These are phyloP conservation scores for Scopus umbretta DNA, from an alignment of 2,113 vertebrate species.

Conservation along the genomic window DNA sequence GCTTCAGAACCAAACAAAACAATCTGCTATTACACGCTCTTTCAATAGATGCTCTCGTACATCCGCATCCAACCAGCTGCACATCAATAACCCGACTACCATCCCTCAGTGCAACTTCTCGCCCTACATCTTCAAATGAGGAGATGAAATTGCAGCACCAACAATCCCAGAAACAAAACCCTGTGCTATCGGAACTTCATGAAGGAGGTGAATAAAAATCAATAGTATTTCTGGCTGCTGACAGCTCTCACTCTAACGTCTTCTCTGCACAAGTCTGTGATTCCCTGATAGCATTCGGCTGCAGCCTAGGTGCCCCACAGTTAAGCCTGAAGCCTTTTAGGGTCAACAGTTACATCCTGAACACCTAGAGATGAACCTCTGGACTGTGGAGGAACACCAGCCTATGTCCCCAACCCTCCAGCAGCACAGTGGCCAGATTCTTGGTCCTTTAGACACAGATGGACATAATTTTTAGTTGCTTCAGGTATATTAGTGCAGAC, in stretches of 20 bases:
- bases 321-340: neutral
- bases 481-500: neutral
- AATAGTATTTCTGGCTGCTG: neutral
- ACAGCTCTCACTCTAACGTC: neutral
- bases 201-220: neutral
- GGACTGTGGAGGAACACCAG: too few species aligned
- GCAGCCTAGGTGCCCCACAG: neutral
- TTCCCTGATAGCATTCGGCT: neutral
- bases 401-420: neutral
- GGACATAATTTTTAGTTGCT: neutral
- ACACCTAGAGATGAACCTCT: neutral
- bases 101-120: neutral
- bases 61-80: neutral
- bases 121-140: neutral
- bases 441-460: neutral
- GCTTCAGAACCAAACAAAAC: neutral
- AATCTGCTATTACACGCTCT: neutral
- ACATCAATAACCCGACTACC: neutral
- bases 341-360: neutral
- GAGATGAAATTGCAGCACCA: neutral
- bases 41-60: neutral
- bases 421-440: neutral
- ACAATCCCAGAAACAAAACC: neutral
- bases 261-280: neutral
- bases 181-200: neutral